Conservation (phyloP, 2,888 invertebrate species). For the Belgica antarctica region DNA sequence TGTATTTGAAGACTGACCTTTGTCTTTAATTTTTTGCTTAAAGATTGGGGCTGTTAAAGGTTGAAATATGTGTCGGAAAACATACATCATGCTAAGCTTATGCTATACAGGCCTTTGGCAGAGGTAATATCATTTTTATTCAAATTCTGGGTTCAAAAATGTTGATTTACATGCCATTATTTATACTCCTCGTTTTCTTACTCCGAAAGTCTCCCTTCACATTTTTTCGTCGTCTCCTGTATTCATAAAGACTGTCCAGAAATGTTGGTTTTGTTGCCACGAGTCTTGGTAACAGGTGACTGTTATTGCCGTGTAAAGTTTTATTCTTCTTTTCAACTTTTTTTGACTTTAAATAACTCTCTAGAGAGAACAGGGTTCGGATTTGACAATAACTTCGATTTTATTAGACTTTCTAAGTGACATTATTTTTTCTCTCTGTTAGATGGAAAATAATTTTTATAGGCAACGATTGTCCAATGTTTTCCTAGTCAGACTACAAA, state of each 20-base stretch:
- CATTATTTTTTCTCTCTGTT: too few species aligned
- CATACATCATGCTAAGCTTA: slow-evolving; percentile 41
- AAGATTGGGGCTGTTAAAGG: background rate
- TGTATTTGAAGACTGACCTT: slow-evolving; percentile 16
- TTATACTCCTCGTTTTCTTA: slow-evolving; percentile 17
- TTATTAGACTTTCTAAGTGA: too few species aligned
- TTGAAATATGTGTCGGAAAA: slow-evolving; percentile 38
- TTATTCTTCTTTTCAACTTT: slow-evolving; percentile 12
- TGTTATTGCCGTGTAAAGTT: slow-evolving; percentile 41
- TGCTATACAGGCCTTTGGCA: slow-evolving; percentile 29
- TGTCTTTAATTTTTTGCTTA: slow-evolving; percentile 1
- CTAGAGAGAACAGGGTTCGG: background rate
- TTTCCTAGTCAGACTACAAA: too few species aligned
- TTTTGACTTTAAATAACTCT: slow-evolving; percentile 34
- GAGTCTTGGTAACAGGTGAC: slow-evolving; percentile 38
- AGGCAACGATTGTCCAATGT: too few species aligned
- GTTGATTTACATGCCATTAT: slow-evolving; percentile 43
- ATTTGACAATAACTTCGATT: background rate
- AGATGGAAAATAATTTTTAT: too few species aligned
- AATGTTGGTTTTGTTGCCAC: slow-evolving; percentile 13
- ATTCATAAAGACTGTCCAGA: background rate
- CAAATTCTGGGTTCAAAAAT: slow-evolving; percentile 35
- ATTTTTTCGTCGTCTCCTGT: background rate
- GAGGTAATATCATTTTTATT: slow-evolving; percentile 43
- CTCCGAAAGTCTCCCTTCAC: background rate